Conservation (phyloP, 2,888 invertebrate genomes). For the Chymomyza caudatula region DNA sequence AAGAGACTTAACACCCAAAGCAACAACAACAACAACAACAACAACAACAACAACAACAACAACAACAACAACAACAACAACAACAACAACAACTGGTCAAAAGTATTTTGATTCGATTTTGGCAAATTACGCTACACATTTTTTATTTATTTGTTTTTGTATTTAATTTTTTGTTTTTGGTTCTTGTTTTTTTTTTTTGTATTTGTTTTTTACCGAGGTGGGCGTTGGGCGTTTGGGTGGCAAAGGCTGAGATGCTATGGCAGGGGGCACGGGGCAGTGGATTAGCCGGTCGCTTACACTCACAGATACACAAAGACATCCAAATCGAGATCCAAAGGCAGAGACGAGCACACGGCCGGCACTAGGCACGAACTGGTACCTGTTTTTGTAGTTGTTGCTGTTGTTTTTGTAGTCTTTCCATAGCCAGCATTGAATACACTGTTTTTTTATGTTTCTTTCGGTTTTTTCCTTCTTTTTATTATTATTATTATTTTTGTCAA, state of each 20-base stretch:
- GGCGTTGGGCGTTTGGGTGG: background rate
- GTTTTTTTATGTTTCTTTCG: conserved; percentile 30
- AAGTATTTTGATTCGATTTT: background rate
- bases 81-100: background rate
- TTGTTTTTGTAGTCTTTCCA: conserved; percentile 9
- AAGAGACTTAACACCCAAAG: background rate
- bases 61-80: background rate
- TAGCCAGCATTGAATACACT: conserved; percentile 1
- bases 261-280: background rate
- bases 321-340: background rate
- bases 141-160: background rate
- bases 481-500: conserved; percentile 21
- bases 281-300: background rate
- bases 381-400: conserved; percentile 48
- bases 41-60: background rate
- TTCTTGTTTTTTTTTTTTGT: background rate
- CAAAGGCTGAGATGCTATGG: background rate
- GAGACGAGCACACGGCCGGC: conserved; percentile 41
- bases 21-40: background rate
- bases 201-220: background rate
- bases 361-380: conserved; percentile 70
- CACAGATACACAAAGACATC: conserved; percentile 6
- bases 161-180: background rate
- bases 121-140: background rate
- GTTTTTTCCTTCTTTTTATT: conserved; percentile 24